Evolutionary conservation across 2,888 invertebrate genomes (phyloP).

Genomic region (Eretmocerus hayati): DNA sequence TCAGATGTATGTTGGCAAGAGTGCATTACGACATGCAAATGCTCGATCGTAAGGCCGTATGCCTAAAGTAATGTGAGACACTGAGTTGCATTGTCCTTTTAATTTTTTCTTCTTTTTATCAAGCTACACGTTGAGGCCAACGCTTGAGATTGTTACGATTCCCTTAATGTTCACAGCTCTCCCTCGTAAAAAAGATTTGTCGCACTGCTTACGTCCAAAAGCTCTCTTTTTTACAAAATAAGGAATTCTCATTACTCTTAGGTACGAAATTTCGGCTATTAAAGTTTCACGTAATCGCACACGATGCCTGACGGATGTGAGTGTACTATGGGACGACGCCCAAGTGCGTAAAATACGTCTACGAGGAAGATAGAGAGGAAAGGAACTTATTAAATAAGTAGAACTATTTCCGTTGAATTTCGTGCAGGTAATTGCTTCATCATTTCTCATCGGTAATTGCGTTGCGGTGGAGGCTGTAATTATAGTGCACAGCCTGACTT

Average conservation of each 20-base stretch:
- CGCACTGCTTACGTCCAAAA: neutral
- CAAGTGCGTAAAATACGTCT: neutral
- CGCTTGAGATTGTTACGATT: conserved; percentile 15
- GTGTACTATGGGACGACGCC: too few species aligned
- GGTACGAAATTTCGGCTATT: too few species aligned
- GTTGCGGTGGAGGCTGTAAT: conserved; percentile 13
- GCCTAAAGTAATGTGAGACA: conserved; percentile 3
- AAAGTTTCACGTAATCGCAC: too few species aligned
- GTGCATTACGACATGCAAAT: conserved; percentile 17
- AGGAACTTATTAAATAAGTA: conserved; percentile 12
- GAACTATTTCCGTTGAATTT: conserved; percentile 5
- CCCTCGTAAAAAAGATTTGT: conserved; percentile 10
- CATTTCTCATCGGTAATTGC: conserved; percentile 15
- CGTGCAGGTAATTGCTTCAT: conserved; percentile 21
- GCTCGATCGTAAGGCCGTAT: conserved; percentile 7
- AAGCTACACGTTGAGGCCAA: too few species aligned
- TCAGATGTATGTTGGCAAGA: too few species aligned
- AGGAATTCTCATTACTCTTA: too few species aligned
- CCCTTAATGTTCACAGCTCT: conserved; percentile 3
- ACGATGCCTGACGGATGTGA: too few species aligned
- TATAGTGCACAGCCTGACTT: conserved; percentile 8
- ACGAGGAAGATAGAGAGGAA: neutral
- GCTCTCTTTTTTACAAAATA: neutral
- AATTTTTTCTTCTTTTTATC: too few species aligned
- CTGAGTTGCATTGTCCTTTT: conserved; percentile 2